Evolutionary conservation across 2,113 vertebrate genomes (phyloP).

Genomic region (Smithornis capensis): DNA sequence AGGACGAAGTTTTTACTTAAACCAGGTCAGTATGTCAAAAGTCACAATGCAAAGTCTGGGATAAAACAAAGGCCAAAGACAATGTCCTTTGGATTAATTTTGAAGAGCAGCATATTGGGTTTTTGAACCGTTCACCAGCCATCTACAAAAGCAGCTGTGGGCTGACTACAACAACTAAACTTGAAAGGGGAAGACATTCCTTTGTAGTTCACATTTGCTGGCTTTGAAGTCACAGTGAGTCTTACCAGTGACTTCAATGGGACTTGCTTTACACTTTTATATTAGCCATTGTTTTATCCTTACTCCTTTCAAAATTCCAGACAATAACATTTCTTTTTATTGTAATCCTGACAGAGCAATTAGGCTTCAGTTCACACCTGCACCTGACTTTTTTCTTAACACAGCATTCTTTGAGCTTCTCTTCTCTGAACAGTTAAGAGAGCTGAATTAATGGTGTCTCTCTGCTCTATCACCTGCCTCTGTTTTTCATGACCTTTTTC

Average conservation of each 20-base stretch:
- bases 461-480: background rate
- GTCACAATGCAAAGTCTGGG: background rate
- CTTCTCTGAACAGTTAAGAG: conserved; percentile 1
- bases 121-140: conserved; percentile 6
- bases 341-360: conserved; percentile 62
- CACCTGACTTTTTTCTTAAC: background rate
- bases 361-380: conserved; percentile 52
- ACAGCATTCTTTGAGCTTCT: conserved; percentile 36
- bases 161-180: conserved; percentile 5
- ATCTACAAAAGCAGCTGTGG: conserved; percentile 14
- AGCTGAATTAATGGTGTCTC: background rate
- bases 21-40: background rate
- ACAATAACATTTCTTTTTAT: conserved; percentile 50
- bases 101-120: background rate
- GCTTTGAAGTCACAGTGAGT: conserved; percentile 52
- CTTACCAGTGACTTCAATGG: conserved; percentile 55
- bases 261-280: conserved; percentile 13
- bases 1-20: background rate
- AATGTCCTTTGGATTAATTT: conserved; percentile 21
- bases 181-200: conserved; percentile 48
- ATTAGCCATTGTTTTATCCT: conserved; percentile 64
- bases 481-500: background rate
- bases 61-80: conserved; percentile 32
- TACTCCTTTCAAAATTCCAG: conserved; percentile 48
- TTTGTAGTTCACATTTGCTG: conserved; percentile 19